Evolutionary conservation across 2,797 vertebrate species (phyloP).

Genomic region (Labeo calbasu): DNA sequence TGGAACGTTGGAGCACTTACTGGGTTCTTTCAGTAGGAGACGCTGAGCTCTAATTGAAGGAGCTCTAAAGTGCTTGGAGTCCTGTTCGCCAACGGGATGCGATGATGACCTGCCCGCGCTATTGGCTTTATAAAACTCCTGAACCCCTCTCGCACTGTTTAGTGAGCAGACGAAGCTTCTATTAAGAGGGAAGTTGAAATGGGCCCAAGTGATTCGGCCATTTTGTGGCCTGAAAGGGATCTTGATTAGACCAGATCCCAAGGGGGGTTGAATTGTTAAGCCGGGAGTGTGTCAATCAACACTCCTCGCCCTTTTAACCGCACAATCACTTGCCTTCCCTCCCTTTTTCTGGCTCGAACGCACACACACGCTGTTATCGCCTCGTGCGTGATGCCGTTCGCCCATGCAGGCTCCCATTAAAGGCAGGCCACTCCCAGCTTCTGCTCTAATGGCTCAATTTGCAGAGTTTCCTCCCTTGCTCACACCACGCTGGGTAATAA

Average conservation of each 20-base stretch:
- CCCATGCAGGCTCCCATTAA: conserved; percentile 11
- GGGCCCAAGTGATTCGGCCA: conserved; percentile 24
- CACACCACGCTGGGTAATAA: conserved; percentile 41
- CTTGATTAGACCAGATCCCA: conserved; percentile 49
- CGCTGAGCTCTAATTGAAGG: conserved; percentile 35
- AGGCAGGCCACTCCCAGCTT: conserved; percentile 41
- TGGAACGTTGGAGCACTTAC: conserved; percentile 61
- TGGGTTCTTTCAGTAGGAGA: conserved; percentile 33
- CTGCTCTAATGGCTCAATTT: conserved; percentile 63
- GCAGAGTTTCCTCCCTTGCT: conserved; percentile 45
- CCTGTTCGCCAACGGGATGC: conserved; percentile 3
- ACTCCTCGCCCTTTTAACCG: conserved; percentile 33
- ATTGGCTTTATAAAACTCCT: conserved; percentile 25
- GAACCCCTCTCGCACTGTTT: conserved; percentile 26
- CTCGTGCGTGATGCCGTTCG: background rate
- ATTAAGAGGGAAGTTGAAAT: conserved; percentile 48
- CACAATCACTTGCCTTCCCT: conserved; percentile 45
- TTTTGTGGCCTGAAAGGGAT: conserved; percentile 47
- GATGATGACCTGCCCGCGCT: background rate
- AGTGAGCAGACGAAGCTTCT: conserved; percentile 29
- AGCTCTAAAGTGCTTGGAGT: conserved; percentile 19
- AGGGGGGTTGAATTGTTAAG: conserved; percentile 40
- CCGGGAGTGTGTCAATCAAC: conserved; percentile 45
- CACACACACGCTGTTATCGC: background rate
- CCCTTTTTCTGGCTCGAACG: background rate